Conservation (phyloP, 2,888 invertebrate genomes). For the Harpalus rufipes region DNA sequence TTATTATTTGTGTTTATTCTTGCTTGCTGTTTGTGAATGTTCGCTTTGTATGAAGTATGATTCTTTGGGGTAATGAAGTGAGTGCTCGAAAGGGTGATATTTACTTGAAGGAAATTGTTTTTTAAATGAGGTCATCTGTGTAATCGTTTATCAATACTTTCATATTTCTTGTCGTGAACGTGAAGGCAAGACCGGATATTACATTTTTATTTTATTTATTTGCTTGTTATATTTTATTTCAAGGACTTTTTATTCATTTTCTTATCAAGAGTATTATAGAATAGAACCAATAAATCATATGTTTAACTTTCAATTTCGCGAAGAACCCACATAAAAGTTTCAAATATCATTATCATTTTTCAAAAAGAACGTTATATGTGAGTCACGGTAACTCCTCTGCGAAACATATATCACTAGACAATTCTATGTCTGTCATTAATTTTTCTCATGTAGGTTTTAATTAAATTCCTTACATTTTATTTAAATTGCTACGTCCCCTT, state of each 20-base stretch:
- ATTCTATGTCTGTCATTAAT: no score
- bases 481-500: no score
- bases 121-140: slow-evolving; percentile 47
- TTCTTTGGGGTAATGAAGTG: slow-evolving; percentile 22
- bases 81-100: slow-evolving; percentile 22
- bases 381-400: not conserved
- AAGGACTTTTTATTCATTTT: slow-evolving; percentile 5
- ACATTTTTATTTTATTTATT: slow-evolving; percentile 25
- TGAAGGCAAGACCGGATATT: slow-evolving; percentile 6
- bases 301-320: slow-evolving; percentile 2
- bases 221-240: not conserved
- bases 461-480: no score
- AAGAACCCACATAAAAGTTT: not conserved
- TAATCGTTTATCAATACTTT: slow-evolving; percentile 51
- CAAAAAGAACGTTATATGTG: not conserved
- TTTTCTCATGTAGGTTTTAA: no score
- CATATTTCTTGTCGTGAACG: slow-evolving; percentile 3
- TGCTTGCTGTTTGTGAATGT: slow-evolving; percentile 12
- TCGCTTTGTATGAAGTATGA: slow-evolving; percentile 32
- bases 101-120: slow-evolving; percentile 41
- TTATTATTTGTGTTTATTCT: slow-evolving; percentile 23
- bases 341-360: not conserved
- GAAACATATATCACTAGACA: not conserved
- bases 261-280: not conserved
- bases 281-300: not conserved